phyloP scores from a whole-genome alignment of 2,888 invertebrate species.

The Clusia tigrina region DNA sequence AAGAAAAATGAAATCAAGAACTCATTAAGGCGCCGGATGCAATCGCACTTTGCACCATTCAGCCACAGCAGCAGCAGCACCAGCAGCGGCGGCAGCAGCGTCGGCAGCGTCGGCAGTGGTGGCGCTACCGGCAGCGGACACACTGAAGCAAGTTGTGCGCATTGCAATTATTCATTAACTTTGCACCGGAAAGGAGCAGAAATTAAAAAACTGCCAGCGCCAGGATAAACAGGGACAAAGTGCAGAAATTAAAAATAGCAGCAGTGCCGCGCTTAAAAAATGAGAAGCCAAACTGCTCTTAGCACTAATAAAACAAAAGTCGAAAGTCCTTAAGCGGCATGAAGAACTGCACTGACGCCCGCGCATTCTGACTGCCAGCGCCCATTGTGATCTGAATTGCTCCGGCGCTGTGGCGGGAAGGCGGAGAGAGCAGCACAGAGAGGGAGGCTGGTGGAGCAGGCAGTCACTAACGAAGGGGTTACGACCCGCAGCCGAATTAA shows the following conservation, averaged over 20 bases:
- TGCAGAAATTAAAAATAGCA: constrained; percentile 58
- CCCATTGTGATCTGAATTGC: background rate
- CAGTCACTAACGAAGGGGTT: background rate
- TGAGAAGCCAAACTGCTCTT: constrained; percentile 37
- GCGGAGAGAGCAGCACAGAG: too few relatives aligned
- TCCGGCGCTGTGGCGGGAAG: too few relatives aligned
- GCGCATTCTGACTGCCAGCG: background rate
- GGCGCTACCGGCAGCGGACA: background rate
- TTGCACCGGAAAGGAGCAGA: constrained; percentile 60
- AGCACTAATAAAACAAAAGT: constrained; percentile 62
- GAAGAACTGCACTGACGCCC: constrained; percentile 40
- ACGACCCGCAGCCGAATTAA: constrained; percentile 5
- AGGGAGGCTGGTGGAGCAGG: too few relatives aligned
- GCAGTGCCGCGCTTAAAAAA: constrained; percentile 35
- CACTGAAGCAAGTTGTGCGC: constrained; percentile 49
- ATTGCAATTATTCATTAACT: constrained; percentile 63
- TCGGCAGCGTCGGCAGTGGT: background rate
- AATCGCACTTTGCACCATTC: constrained; percentile 60
- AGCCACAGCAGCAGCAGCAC: constrained; percentile 27
- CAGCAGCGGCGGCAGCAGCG: background rate
- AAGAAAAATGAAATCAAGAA: constrained; percentile 59
- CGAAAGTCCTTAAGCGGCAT: constrained; percentile 61
- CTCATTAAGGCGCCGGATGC: constrained; percentile 62
- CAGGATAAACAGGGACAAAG: constrained; percentile 57
- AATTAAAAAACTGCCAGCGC: constrained; percentile 61